phyloP scores from a whole-genome alignment of 2,888 invertebrate species.

The Stenodera caucasica region DNA sequence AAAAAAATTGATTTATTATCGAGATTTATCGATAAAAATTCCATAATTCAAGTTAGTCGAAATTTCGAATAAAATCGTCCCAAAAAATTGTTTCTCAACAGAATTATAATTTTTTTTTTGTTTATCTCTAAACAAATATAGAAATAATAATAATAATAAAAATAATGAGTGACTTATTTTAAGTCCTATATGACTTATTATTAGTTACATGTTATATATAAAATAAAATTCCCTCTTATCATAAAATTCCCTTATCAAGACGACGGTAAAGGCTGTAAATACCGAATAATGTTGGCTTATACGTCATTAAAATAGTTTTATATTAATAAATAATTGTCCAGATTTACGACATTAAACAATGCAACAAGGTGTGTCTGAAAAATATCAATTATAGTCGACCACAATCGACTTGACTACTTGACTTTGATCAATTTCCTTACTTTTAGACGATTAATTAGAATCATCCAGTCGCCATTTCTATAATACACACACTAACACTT shows the following conservation, averaged over 20 bases:
- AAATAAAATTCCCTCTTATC: slow-evolving; percentile 18
- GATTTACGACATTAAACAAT: slow-evolving; percentile 42
- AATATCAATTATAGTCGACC: neutral
- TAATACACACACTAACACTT: no score
- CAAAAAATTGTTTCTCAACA: no score
- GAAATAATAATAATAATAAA: no score
- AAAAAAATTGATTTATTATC: slow-evolving; percentile 3
- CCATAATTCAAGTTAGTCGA: no score
- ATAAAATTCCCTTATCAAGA: slow-evolving; percentile 27
- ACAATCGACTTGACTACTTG: neutral
- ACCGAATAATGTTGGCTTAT: slow-evolving; percentile 43
- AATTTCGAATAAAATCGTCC: no score
- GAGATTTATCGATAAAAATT: neutral
- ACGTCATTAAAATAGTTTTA: slow-evolving; percentile 44
- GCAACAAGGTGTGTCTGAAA: slow-evolving; percentile 26
- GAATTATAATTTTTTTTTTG: no score
- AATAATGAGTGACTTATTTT: neutral
- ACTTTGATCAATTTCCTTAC: no score
- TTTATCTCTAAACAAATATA: no score
- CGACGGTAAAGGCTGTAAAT: slow-evolving; percentile 31
- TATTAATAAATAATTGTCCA: slow-evolving; percentile 43
- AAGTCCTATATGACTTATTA: slow-evolving; percentile 3
- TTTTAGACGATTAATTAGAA: no score
- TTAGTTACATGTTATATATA: neutral
- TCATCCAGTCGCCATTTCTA: no score